Evolutionary conservation across 2,113 vertebrate species (phyloP), one percentile per base, ranked within the genome.

Genomic region (Cettia cetti): DNA sequence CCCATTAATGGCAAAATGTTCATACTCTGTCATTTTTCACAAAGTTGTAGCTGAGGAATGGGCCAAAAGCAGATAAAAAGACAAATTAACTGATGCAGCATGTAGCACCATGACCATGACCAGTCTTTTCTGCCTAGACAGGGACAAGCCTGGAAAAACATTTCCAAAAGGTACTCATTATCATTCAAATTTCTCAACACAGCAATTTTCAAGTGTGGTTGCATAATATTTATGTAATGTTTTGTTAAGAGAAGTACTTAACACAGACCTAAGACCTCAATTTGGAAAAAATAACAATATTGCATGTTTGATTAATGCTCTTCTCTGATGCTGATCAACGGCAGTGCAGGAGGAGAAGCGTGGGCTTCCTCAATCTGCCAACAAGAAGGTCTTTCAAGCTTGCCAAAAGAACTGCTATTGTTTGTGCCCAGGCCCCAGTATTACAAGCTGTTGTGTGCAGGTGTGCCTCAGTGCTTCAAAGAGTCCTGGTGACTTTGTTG

Each of bases 311-410:
- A 86, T 75, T 86, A 92, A 86, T 82, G 65, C 76, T 95, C 45
- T 56, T 90, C 76, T 93, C 57, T 45, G 77, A 42, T 82, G 50
- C 45, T 47, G 72, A 96, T 96, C 90, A 76, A 27, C 3, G 24
- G 49, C 77, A 84, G 61, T 69, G 76, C 94, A 79, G 90, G 75
- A 74, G 94, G 92, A 95, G 90, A 81, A 92, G 95, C 86, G 89
- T 97, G 82, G 96, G 95, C 77, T 93, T 75, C 77, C 80, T 90
- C 95, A 96, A 89, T 96, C 95, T 97, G 96, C 94, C 90, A 59
- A 39, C 60, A 78, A 72, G 92, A 89, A 94, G 79, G 76, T 91
- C 86, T 71, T 86, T 95, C 72, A 64, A 17, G 76, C 85, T 68
- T 92, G 96, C 95, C 95, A 96, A 91, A 76, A 91, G 76, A 93